phyloP scores from a whole-genome alignment of 2,888 invertebrate genomes.

The Hirtodrosophila alboralis region DNA sequence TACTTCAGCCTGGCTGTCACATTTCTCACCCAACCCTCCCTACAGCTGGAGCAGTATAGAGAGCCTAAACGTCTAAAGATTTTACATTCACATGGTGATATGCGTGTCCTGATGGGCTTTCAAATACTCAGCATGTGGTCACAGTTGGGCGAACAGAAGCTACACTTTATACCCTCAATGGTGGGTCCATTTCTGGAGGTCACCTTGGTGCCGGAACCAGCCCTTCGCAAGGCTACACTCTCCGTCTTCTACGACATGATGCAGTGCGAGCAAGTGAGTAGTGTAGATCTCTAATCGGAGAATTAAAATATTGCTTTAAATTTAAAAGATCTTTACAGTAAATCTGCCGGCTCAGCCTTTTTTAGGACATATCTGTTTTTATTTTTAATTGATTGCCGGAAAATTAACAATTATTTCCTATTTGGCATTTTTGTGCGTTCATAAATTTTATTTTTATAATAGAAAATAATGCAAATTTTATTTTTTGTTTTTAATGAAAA shows the following conservation, averaged over 20 bases:
- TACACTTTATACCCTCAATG: constrained; percentile 95
- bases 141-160: constrained; percentile 93
- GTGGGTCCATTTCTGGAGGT: constrained; percentile 97
- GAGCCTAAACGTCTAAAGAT: constrained; percentile 91
- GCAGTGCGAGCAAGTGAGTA: constrained; percentile 90
- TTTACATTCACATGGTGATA: constrained; percentile 92
- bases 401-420: too few relatives aligned
- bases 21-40: constrained; percentile 91
- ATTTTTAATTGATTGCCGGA: too few relatives aligned
- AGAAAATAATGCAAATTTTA: too few relatives aligned
- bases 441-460: too few relatives aligned
- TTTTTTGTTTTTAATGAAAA: too few relatives aligned
- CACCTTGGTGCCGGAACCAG: constrained; percentile 93
- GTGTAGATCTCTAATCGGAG: fast-evolving
- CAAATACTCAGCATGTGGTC: constrained; percentile 97
- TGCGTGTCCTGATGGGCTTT: constrained; percentile 96
- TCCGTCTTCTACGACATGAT: constrained; percentile 98
- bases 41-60: constrained; percentile 93
- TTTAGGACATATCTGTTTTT: too few relatives aligned
- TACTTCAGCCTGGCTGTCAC: constrained; percentile 92
- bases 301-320: too few relatives aligned
- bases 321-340: too few relatives aligned
- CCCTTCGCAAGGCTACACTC: constrained; percentile 93
- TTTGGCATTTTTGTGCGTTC: too few relatives aligned
- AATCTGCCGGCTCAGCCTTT: too few relatives aligned